Base-by-base conservation (phyloP, 2,888 invertebrate genomes). In the Rhagonycha fulva region DNA sequence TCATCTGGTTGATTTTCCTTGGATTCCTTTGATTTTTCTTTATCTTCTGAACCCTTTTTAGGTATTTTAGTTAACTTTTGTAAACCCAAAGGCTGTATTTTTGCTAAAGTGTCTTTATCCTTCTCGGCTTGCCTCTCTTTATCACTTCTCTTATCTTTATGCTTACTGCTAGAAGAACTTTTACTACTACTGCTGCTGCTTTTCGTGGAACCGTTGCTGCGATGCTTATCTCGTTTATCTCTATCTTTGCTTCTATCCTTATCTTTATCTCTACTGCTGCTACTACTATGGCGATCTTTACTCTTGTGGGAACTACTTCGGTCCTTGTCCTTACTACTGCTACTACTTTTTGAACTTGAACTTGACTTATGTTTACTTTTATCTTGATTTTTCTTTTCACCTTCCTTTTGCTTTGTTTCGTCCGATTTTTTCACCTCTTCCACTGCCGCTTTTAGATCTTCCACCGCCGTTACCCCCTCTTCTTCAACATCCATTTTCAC, bases 61-160 rank as follows among this genome's bases (percentile, higher is more conserved):
- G 95, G 95, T 83, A 95, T 95, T 88, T 94, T 93, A 0, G 94
- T 94, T 26, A 95, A 87, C 88, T 94, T 94, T 81, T 93, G 92
- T 75, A 95, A 89, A 23, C 93, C 91, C 72, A 92, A 92, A 7
- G 92, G 90, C 83, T 91, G 90, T 9, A 92, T 85, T 86, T 94
- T 94, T 30, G 93, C 91, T 66, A 93, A 89, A 10, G 92, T 92
- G 28, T 91, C 92, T 84, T 92, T 92, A 82, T 93, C 91, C 85
- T 93, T 94, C 77, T 94, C 93, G 24, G 89, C 89, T 82, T 91
- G 91, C 80, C 88, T 89, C 71, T 90, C 89, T 81, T 89, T 89
- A 19, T 83, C 83, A 47, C 89, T 89, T 79, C 88, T 89, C 80
- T 87, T 87, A 76, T 85, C 86, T 78, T 86, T 88, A 66, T 88